Conservation (phyloP, 2,797 vertebrate species). For the Stomatorhinus walkeri region DNA sequence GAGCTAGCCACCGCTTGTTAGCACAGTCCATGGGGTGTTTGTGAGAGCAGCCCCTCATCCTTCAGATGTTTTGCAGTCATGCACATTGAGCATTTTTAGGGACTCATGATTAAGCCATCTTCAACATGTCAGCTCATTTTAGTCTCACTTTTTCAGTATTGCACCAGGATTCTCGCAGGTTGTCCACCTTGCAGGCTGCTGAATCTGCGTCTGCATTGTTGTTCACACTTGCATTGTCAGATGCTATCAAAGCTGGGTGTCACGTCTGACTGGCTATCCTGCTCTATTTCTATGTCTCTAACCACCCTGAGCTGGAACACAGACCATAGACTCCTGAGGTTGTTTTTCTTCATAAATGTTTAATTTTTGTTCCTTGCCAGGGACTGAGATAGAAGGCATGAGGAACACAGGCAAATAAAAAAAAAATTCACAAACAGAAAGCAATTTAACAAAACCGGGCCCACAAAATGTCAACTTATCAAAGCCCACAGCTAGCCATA, state of each 20-base stretch:
- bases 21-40: background rate
- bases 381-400: no score
- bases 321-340: background rate
- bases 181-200: background rate
- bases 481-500: no score
- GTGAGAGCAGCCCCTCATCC: background rate
- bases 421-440: no score
- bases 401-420: no score
- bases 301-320: background rate
- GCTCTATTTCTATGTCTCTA: background rate
- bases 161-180: background rate
- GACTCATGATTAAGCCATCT: background rate
- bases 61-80: background rate
- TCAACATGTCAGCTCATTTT: background rate
- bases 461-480: no score
- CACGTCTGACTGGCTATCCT: background rate
- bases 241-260: background rate
- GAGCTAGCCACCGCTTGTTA: background rate
- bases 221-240: background rate
- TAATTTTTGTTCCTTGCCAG: background rate
- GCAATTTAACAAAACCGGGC: no score
- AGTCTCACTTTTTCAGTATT: background rate
- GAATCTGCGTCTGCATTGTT: background rate
- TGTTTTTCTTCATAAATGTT: background rate
- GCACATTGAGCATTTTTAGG: background rate